Evolutionary conservation across 2,888 invertebrate genomes (phyloP).

Genomic region (Metacarcinus magister): DNA sequence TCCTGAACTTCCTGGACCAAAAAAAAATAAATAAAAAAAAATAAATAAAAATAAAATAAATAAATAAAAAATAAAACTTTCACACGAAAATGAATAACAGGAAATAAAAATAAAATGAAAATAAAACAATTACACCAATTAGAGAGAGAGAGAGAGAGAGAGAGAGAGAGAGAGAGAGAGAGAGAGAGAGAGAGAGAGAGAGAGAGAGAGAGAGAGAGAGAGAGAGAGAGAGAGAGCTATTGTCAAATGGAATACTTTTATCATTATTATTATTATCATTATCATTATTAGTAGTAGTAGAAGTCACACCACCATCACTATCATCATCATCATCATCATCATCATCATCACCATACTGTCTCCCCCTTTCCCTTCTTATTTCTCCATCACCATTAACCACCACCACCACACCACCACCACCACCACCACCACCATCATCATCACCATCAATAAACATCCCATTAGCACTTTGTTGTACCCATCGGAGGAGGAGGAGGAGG

Average conservation of each 20-base stretch:
- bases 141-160: constrained; percentile 37
- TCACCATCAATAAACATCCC: background rate
- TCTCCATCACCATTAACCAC: too few species aligned
- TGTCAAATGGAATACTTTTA: background rate
- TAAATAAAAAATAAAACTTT: background rate
- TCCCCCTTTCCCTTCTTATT: background rate
- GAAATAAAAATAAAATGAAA: background rate
- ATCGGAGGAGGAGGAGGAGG: background rate
- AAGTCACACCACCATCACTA: background rate
- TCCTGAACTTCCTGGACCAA: background rate
- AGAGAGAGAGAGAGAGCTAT: constrained; percentile 26
- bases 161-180: constrained; percentile 56
- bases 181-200: constrained; percentile 57
- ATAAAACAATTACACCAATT: background rate
- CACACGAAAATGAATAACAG: background rate
- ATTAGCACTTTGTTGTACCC: background rate
- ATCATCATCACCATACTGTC: background rate
- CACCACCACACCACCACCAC: background rate
- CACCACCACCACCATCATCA: constrained; percentile 11
- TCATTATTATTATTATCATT: background rate
- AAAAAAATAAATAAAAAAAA: too few species aligned
- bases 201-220: constrained; percentile 55
- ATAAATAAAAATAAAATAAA: background rate
- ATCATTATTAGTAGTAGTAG: background rate
- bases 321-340: background rate